Base-by-base conservation (phyloP, 2,113 vertebrate species). In the Bos indicus region DNA sequence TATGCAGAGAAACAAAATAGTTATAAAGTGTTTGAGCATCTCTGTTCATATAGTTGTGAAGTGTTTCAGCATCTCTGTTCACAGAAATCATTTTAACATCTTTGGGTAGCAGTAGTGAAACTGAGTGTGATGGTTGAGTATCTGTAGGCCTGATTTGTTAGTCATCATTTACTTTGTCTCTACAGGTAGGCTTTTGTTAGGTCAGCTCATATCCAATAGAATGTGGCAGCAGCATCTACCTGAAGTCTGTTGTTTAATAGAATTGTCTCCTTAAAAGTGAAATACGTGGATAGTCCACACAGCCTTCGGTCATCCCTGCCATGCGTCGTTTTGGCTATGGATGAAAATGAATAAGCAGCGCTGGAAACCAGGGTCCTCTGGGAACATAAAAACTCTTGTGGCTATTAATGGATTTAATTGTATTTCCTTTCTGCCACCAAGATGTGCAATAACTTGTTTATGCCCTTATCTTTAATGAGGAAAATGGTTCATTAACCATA, bases 391-490 rank as follows among this genome's bases (percentile, higher is more conserved):
- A 92, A 86, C 95, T 97, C 95, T 60, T 85, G 96, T 94, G 97
- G 96, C 95, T 98, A 95, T 98, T 98, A 98, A 97, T 98, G 97
- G 96, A 88, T 92, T 97, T 96, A 98, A 98, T 97, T 96, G 52
- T 96, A 82, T 97, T 98, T 98, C 93, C 92, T 96, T 92, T 95
- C 94, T 96, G 84, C 84, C 96, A 98, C 93, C 92, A 97, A 96
- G 94, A 93, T 95, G 91, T 95, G 94, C 94, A 94, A 51, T 96
- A 96, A 96, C 92, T 94, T 97, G 96, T 98, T 98, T 97, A 98
- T 97, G 19, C 43, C 26, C 54, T 87, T 92, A 85, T 81, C 80
- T 97, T 83, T 95, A 98, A 91, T 94, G 86, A 90, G 67, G 81
- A 95, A 67, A 89, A 74, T 92, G 94, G 48, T 93, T 98, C 87